Conservation (phyloP, 2,888 invertebrate genomes). For the Coelinius sp. region DNA sequence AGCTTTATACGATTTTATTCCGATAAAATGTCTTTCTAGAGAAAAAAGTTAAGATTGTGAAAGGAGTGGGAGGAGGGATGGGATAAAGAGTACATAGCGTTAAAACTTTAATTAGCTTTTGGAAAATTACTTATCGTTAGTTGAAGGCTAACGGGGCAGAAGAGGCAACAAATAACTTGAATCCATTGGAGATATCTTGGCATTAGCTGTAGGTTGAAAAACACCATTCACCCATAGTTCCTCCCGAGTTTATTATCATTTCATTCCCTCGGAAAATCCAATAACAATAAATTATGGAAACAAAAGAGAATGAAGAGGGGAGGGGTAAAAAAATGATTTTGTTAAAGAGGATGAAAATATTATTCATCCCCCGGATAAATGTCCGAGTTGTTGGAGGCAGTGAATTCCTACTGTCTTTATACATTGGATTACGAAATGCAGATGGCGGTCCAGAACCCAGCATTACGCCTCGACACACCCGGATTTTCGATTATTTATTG, state of each 20-base stretch:
- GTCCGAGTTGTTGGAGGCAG: background rate
- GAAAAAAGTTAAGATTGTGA: slow-evolving; percentile 21
- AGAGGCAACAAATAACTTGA: slow-evolving; percentile 47
- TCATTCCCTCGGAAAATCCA: slow-evolving; percentile 15
- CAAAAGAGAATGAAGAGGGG: background rate
- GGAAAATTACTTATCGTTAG: slow-evolving; percentile 57
- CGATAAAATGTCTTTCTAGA: background rate
- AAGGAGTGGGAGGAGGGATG: background rate
- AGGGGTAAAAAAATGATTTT: slow-evolving; percentile 23
- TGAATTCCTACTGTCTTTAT: slow-evolving; percentile 38
- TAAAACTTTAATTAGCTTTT: slow-evolving; percentile 54
- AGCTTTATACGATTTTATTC: slow-evolving; percentile 31
- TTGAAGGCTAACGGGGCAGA: slow-evolving; percentile 43
- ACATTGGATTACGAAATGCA: slow-evolving; percentile 49
- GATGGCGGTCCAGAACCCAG: slow-evolving; percentile 39
- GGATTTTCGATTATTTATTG: slow-evolving; percentile 48
- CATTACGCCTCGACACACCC: slow-evolving; percentile 33
- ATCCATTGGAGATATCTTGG: slow-evolving; percentile 40
- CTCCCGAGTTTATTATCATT: background rate
- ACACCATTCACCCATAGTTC: background rate
- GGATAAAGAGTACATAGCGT: slow-evolving; percentile 43
- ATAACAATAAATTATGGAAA: background rate
- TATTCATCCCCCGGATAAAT: background rate
- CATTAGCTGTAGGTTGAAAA: background rate
- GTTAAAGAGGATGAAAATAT: slow-evolving; percentile 9